Base-by-base conservation (phyloP, 2,797 vertebrate species). In the Propithecus deckenii region DNA sequence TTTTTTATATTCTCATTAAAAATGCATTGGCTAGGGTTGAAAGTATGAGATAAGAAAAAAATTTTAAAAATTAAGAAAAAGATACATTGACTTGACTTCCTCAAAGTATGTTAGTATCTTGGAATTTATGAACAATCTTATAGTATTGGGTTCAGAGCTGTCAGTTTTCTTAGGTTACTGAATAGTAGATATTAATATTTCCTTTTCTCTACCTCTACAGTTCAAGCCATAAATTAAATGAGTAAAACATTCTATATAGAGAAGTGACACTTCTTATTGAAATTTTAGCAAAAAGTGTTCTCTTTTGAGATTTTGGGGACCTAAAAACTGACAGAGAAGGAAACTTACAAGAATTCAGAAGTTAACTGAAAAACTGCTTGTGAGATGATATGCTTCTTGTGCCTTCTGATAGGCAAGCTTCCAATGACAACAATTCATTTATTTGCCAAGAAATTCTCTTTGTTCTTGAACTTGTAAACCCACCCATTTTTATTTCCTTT, bases 401-500 rank as follows among this genome's bases (percentile, higher is more conserved):
- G 43, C n/a, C 84, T 88, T 61, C 50, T 65, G 25, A 85, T 61
- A 76, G 30, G 22, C 22, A 92, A 46, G 23, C 20, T 91, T 97
- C 75, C 23, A 76, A 13, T 80, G 43, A 61, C 59, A 94, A 15
- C 38, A 65, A 17, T 38, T 78, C 78, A 89, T 63, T 78, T 80
- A 20, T 59, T 78, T 90, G 43, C 43, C 63, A 74, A 7, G 1
- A 43, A 55, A 41, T 32, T 69, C 20, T 52, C 17, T 90, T 93
- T 61, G 35, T 86, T 84, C 89, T 75, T 98, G 0, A 96, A 92
- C 84, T 95, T 98, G 59, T 92, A 92, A 97, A 94, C 90, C 81
- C 90, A 3, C 50, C 93, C 61, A 85, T 94, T 67, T 98, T 98
- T 97, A 96, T 97, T 98, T 96, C 93, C 98, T 98, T 99, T 98